Evolutionary conservation across 1,140 invertebrate genomes (phyloP), one percentile per base, ranked within the genome.

Genomic region (Saccostrea echinata): DNA sequence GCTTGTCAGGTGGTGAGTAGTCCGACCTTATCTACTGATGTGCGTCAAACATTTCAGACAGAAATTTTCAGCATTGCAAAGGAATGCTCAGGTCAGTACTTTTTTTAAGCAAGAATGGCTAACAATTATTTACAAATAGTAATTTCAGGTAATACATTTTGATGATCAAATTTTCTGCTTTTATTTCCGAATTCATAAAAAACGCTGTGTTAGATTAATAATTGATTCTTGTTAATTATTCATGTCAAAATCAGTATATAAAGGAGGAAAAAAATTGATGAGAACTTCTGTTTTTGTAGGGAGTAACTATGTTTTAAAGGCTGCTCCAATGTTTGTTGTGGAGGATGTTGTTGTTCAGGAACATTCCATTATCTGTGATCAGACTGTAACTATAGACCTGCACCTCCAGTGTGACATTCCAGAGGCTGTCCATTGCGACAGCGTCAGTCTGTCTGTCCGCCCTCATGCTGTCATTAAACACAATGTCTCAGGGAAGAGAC

Each of bases 1-100:
- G 97, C 97, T 94, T 97, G 97, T 85, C 96, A 97, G 76, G 97
- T 98, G 89, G 97, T 97, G 8, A 93, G 94, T 71, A 97, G 97
- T 92, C 96, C 96, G 64, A 94, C 96, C 13, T 96, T 98, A 84
- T 96, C 94, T 68, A 61, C 91, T n/a, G 89, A 92, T 55, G 92
- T 93, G 55, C 92, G 95, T 88, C 89, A 92, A 55, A 85, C 93
- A 71, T 95, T 95, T 91, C 96, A 96, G 91, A 88, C 94, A 27
- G 92, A 95, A 88, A 92, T 96, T 27, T 84, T 95, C 53, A 86
- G 89, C 30, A 90, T 90, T 3, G 85, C 87, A 11, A 81, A 16
- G 9, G 43, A 64, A 53, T 61, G 64, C n/a, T 35, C 51, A 71
- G 76, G 83, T 76, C 61, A 24, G 55, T 52, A 24, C 8, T 82